Conservation (phyloP, 92 coral and sea anemone genomes). For the Palythoa grandiflora region DNA sequence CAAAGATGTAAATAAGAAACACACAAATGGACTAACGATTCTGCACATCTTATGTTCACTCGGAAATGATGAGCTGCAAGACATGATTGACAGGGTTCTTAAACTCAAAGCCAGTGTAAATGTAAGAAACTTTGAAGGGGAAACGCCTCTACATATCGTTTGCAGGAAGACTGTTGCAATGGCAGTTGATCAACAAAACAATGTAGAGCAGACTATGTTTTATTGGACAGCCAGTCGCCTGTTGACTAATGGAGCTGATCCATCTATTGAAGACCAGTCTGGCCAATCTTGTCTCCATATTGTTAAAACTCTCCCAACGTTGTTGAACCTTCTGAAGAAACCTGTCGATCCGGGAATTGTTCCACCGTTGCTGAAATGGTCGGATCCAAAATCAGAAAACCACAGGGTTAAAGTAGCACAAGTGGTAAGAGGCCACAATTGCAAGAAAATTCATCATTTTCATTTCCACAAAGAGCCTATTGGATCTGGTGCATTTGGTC, state of each 20-base stretch:
- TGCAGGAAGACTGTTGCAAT: not conserved
- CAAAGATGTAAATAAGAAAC: constrained; percentile 35
- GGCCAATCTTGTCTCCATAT: constrained; percentile 16
- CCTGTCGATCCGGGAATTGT: not conserved
- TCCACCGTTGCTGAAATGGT: constrained; percentile 41
- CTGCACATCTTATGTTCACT: constrained; percentile 27
- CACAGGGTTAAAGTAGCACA: constrained; percentile 39
- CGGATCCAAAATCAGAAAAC: constrained; percentile 37
- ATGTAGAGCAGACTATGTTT: constrained; percentile 10
- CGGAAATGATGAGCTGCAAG: constrained; percentile 38
- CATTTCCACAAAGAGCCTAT: constrained; percentile 45
- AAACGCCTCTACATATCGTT: constrained; percentile 37
- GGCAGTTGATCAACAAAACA: not conserved
- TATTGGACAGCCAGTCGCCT: constrained; percentile 42
- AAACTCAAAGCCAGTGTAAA: constrained; percentile 33
- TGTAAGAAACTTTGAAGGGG: not conserved
- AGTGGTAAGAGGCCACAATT: constrained; percentile 26
- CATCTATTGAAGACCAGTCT: not conserved
- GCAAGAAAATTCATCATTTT: constrained; percentile 19
- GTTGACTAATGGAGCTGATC: constrained; percentile 32
- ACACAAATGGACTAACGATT: constrained; percentile 46
- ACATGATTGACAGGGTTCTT: constrained; percentile 32
- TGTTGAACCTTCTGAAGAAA: constrained; percentile 11
- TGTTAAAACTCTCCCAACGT: not conserved
- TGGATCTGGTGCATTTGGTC: constrained; percentile 45